Evolutionary conservation across 1,140 invertebrate species (phyloP), one percentile per base, ranked within the genome.

Genomic region (Colletes gigas): DNA sequence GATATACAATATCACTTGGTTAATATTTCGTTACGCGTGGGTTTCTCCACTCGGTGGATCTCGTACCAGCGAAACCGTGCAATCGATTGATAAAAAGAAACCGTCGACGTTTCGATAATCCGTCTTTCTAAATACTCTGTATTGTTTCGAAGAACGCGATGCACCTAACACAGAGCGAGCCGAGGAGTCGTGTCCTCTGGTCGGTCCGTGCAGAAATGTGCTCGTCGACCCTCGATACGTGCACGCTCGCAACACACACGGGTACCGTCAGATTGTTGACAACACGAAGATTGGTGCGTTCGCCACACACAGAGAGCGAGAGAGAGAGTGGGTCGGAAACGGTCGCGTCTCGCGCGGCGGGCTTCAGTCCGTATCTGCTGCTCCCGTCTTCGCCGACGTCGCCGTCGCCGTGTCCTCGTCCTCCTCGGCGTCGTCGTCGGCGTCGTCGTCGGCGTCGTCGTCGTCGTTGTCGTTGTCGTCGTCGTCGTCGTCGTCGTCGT

Each of bases 391-490:
- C 77, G 83, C 59, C 65, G 83, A 78, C 83, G 79, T 84, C 78
- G 55, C 54, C 30, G 73, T 76, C 57, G 62, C 67, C 60, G 75
- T 78, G 44, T 21, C 19, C 57, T 21, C 57, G 57, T 59, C n/a
- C 8, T 5, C 57, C 17, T 21, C 57, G 57, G 70, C 78, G 74
- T 65, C 70, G 69, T 84, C 73, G 72, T 81, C 30, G 30, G 30
- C 82, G 80, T 83, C 67, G 57, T 59, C n/a, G 1, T 5, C 57
- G 6, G 10, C 57, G 57, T 63, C 78, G 74, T 65, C 70, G 69
- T 84, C 73, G 72, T 81, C 82, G 80, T 83, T 62, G 54, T 68
- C 83, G 86, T 76, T 81, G 55, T 81, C 67, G 79, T 78, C 86
- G 78, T 76, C 83, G 84, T 70, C 82, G 73, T 80, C 75, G 80